Base-by-base conservation (phyloP, 2,797 vertebrate genomes). In the Caiman crocodilus region DNA sequence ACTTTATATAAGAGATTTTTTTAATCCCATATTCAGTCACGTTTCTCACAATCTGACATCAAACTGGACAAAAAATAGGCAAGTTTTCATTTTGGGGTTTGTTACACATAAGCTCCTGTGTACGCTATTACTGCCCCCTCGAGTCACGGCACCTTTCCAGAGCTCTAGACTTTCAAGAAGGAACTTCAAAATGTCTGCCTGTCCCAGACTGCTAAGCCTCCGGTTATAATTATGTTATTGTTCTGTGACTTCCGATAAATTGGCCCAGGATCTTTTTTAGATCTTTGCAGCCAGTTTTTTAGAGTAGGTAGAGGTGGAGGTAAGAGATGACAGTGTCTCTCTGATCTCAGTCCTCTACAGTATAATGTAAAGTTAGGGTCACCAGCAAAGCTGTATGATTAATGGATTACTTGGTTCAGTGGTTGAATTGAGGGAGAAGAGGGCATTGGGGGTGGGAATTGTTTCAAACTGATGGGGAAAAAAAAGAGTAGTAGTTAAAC, bases 81-180 rank as follows among this genome's bases (percentile, higher is more conserved):
- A 94, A 82, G 94, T 88, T 90, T 86, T 81, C 58, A 84, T 74
- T 60, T 16, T 84, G 90, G 92, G 78, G 35, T 35, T 35, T 35
- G 35, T 35, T 35, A 35, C 35, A 35, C 35, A 35, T 35, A 35
- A 35, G 35, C 35, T 35, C 35, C 94, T 94, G 83, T 2, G 17
- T 71, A 86, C 30, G 42, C 56, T 88, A 64, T 93, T 21, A 89
- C 93, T 94, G 94, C 88, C 92, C 92, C 86, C 89, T 96, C 58
- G 94, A 86, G 60, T 84, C 74, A 61, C n/a, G 30, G 50, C 80
- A 58, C 87, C 90, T 84, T 89, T 14, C 32, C 79, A 50, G 78
- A 76, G 7, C 78, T 94, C 3, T 56, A 79, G 88, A 89, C 57
- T 81, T 28, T 21, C 4, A 83, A 87, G 82, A 82, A 74, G 76